These are phyloP conservation scores for Florisuga fusca DNA, from an alignment of 2,797 vertebrate species.

Conservation along the genomic window DNA sequence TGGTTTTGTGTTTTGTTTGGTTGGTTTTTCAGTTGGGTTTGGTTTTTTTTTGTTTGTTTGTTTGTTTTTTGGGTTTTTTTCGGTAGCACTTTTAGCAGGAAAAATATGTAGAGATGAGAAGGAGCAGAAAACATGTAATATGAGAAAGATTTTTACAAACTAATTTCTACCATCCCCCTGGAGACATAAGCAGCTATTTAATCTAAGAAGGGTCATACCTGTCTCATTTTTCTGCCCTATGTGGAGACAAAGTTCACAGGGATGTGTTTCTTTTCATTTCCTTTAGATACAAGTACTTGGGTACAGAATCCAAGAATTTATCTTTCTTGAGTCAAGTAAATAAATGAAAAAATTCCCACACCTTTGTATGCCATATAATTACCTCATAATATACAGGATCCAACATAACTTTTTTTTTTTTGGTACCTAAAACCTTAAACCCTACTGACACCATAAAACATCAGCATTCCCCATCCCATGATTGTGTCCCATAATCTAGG, in stretches of 20 bases:
- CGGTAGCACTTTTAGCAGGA: not conserved
- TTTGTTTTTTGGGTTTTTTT: not conserved
- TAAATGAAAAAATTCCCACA: not conserved
- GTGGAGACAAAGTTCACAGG: conserved; percentile 9
- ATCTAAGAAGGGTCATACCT: conserved; percentile 12
- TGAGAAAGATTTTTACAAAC: not conserved
- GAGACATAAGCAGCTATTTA: not conserved
- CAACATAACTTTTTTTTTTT: not conserved
- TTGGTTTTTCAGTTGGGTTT: not conserved
- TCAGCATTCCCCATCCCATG: not conserved
- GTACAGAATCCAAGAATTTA: conserved; percentile 5
- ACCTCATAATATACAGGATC: not conserved
- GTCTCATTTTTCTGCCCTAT: not conserved
- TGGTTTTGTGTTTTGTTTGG: no score
- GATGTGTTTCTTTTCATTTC: conserved; percentile 17
- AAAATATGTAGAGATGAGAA: not conserved
- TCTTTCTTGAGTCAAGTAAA: conserved; percentile 44
- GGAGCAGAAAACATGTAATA: not conserved
- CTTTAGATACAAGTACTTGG: not conserved
- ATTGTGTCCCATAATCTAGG: conserved; percentile 47
- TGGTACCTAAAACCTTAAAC: conserved; percentile 44
- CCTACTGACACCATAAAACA: conserved; percentile 59
- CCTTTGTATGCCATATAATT: conserved; percentile 20
- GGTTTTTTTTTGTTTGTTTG: not conserved
- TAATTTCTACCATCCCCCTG: not conserved